Base-by-base conservation (phyloP, 2,113 vertebrate genomes). In the Stercorarius parasiticus region DNA sequence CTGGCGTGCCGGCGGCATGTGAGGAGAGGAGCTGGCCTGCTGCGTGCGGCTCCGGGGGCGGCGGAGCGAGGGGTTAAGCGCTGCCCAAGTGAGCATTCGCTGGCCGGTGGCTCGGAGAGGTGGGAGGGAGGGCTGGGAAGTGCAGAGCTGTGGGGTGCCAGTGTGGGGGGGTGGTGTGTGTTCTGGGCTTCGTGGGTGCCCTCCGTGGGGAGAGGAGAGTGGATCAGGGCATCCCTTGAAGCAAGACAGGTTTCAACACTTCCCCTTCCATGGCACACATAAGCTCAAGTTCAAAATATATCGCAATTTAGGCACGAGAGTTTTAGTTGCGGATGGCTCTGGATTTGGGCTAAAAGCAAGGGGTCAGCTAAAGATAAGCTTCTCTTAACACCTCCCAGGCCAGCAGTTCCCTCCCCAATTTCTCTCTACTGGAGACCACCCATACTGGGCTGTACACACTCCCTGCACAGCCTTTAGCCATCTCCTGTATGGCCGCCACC, bases 221-320 rank as follows among this genome's bases (percentile, higher is more conserved):
- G 66, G 47, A 47, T 61, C 71, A 47, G 71, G n/a, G 43, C 15
- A 61, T 30, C 27, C 26, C 55, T 49, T 42, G 69, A 43, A 89
- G 74, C 32, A 27, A 74, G 47, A 17, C 20, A 30, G 36, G 42
- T 82, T 95, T 76, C 66, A 77, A 8, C 34, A 7, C 34, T 45
- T 77, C 12, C 3, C 6, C 43, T 66, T 29, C 43, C 10, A 3
- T 3, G 4, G 59, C 0, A 0, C 29, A 5, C 20, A 16, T 53
- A 74, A 91, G 66, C 40, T 42, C 1, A 7, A 52, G 73, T 66
- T 89, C 73, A 45, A 71, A 85, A 49, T 13, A 45, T 3, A 14
- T 34, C 43, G 30, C 22, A 42, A 21, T 82, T 72, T 15, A 55
- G 52, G n/a, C 43, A 22, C 0, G 2, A 59, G 26, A 20, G 27